phyloP scores from a whole-genome alignment of 30 jellyfish, hydroid and myxozoan species.

The Mastigias papua region DNA sequence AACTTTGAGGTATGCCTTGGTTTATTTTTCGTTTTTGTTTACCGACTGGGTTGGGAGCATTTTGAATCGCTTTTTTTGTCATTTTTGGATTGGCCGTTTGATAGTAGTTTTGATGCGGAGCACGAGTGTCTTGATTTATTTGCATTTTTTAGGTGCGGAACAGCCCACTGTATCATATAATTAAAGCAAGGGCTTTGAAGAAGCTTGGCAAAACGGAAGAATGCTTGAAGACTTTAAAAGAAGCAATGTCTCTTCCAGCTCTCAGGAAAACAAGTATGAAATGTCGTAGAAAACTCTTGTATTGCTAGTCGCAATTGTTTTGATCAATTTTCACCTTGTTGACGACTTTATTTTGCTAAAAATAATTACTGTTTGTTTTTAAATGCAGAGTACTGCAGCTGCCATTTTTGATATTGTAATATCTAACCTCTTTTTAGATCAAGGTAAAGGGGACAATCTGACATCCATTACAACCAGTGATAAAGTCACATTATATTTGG shows the following conservation, averaged over 20 bases:
- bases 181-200: slow-evolving; percentile 87
- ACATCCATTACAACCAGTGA: slow-evolving; percentile 62
- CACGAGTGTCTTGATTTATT: background rate
- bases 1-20: slow-evolving; percentile 79
- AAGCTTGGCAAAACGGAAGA: slow-evolving; percentile 88
- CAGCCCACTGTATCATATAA: slow-evolving; percentile 93
- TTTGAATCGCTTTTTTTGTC: no score
- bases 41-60: no score
- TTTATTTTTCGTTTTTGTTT: no score
- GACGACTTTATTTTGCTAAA: background rate
- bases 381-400: background rate
- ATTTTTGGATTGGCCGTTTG: no score
- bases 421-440: slow-evolving; percentile 3
- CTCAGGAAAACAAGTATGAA: slow-evolving; percentile 52
- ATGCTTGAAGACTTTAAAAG: slow-evolving; percentile 76
- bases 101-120: no score
- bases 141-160: slow-evolving; percentile 71
- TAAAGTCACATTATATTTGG: slow-evolving; percentile 86
- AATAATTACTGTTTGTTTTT: no score
- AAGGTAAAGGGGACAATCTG: slow-evolving; percentile 17
- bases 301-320: background rate
- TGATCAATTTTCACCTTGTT: no score
- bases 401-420: background rate
- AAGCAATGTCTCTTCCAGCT: slow-evolving; percentile 94
- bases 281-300: background rate